phyloP scores from a whole-genome alignment of 2,113 vertebrate genomes.

The Alaudala cheleensis region DNA sequence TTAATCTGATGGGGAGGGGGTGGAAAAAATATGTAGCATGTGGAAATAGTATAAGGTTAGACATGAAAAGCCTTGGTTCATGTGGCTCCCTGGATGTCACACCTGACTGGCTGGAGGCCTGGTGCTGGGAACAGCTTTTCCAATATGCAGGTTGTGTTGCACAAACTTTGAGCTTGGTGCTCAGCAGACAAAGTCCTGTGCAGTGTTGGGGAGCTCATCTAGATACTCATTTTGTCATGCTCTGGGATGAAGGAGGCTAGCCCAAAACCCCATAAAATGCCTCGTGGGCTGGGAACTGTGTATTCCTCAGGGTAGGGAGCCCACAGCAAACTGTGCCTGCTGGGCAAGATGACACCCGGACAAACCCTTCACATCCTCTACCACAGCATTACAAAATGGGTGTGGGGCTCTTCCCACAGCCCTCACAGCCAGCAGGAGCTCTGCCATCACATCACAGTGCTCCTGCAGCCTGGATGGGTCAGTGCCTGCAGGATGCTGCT shows the following conservation, averaged over 20 bases:
- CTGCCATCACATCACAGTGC: accelerated
- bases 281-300: accelerated
- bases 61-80: not conserved
- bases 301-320: not conserved
- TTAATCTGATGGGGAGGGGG: accelerated
- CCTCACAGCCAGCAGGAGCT: accelerated
- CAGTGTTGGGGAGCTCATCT: not conserved
- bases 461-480: not conserved
- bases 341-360: not conserved
- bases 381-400: not conserved
- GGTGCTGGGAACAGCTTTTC: not conserved
- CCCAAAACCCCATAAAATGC: not conserved
- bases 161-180: not conserved
- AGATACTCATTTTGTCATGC: not conserved
- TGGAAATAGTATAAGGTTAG: accelerated
- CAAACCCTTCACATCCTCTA: not conserved
- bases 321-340: accelerated
- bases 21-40: accelerated
- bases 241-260: not conserved
- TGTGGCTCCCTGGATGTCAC: not conserved
- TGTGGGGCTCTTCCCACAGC: not conserved
- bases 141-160: not conserved
- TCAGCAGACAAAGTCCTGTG: not conserved
- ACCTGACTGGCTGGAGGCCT: not conserved
- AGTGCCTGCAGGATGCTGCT: not conserved